phyloP scores from a whole-genome alignment of 2,113 vertebrate species.

The Phocoena sinus region DNA sequence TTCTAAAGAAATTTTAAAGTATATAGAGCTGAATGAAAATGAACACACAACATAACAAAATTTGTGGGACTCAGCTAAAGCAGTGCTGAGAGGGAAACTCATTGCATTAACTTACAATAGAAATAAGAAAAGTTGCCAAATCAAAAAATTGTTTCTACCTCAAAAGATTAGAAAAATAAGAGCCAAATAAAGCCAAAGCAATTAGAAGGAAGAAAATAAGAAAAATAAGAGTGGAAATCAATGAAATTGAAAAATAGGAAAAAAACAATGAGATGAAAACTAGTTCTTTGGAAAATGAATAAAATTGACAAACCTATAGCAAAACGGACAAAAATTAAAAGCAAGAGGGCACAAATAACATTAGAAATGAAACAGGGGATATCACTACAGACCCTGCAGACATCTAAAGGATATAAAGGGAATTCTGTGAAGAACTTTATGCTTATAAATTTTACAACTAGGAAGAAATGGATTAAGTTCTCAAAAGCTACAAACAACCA shows the following conservation, averaged over 20 bases:
- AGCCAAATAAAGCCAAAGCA: background rate
- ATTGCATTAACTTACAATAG: no score
- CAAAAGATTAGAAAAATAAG: background rate
- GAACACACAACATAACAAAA: background rate
- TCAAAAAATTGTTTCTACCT: background rate
- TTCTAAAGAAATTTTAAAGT: background rate
- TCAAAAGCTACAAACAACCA: background rate
- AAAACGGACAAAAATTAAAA: background rate
- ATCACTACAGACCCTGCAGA: background rate
- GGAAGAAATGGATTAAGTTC: background rate
- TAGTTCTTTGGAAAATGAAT: background rate
- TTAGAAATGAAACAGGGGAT: background rate
- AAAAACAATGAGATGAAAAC: background rate
- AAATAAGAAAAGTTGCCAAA: background rate
- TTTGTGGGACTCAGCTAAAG: background rate
- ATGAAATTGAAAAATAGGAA: background rate
- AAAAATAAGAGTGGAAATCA: background rate
- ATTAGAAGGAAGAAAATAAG: background rate
- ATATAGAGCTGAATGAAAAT: background rate
- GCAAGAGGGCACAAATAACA: background rate
- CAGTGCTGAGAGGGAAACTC: background rate
- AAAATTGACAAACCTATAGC: background rate
- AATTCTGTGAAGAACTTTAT: background rate
- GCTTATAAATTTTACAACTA: background rate
- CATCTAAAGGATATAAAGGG: background rate